Conservation (phyloP, 2,113 vertebrate genomes). For the Tetraodon nigroviridis region DNA sequence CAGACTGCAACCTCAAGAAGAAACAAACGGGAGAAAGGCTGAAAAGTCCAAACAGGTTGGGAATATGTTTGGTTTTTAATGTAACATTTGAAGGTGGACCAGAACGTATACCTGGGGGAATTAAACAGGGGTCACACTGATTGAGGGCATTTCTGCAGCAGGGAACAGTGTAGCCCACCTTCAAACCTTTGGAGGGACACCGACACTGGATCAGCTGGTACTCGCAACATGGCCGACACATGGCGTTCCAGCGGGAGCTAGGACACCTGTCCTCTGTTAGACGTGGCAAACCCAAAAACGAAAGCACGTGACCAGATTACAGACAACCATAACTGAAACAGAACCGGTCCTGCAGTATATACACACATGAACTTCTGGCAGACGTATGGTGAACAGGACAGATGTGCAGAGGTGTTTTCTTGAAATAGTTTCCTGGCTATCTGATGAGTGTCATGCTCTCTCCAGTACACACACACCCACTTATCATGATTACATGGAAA, state of each 20-base stretch:
- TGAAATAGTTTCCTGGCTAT: no score
- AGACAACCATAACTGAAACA: background rate
- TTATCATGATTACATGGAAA: background rate
- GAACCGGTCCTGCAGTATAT: background rate
- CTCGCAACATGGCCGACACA: conserved; percentile 91
- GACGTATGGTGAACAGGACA: background rate
- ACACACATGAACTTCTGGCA: background rate
- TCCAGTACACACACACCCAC: background rate
- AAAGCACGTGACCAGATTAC: conserved; percentile 58
- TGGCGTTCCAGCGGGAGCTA: conserved; percentile 84
- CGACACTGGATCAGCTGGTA: conserved; percentile 84
- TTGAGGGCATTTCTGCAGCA: conserved; percentile 89
- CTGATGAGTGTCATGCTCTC: background rate
- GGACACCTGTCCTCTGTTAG: conserved; percentile 79
- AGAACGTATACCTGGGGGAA: conserved; percentile 81
- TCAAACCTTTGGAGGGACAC: conserved; percentile 81
- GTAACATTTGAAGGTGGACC: background rate
- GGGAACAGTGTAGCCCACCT: conserved; percentile 88
- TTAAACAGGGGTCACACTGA: conserved; percentile 89
- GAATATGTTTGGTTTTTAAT: background rate
- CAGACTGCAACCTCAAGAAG: conserved; percentile 75
- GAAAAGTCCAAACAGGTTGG: background rate
- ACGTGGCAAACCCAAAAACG: conserved; percentile 48
- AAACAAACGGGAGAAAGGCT: background rate
- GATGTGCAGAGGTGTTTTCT: no score